Evolutionary conservation across 2,888 invertebrate genomes (phyloP), one percentile per base, ranked within the genome.

Genomic region (Globia sparganii): DNA sequence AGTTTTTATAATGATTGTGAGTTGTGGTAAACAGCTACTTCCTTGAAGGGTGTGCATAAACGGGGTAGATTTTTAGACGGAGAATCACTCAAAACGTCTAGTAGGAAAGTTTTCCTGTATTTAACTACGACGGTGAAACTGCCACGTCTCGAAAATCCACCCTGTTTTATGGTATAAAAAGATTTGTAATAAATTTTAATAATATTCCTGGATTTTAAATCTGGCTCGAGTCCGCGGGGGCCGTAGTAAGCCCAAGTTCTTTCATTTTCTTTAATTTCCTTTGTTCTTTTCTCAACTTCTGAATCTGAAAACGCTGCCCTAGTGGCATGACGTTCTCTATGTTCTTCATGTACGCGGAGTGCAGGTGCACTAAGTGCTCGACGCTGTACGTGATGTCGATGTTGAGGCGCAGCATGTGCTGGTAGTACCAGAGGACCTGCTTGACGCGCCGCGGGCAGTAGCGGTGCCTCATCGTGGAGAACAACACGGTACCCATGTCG

Each of bases 371-470:
- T 9, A 91, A 64, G 71, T 86, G 77, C 77, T 94, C 92, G 53
- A 91, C 85, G 4, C 90, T 88, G 86, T 93, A 93, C 0, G 91
- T 87, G 18, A 93, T 76, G 80, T 93, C 93, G 21, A 92, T 62
- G 86, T 91, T 83, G 78, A 87, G 85, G 34, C 86, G 83, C 43
- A 84, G 87, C 59, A 83, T 13, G 83, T 92, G 83, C 46, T 88
- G 69, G 86, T 92, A 93, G 84, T 89, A 89, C 4, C 82, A 15
- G 1, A 92, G 34, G 43, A 85, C 77, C 2, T 76, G 34, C 75
- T 76, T 75, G 5, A 88, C 76, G 11, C 46, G 46, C 18, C 21
- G 13, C n/a, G 28, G 49, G 0, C 5, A 2, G 0, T 2, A 0
- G 3, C 37, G 75, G 0, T 21, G 8, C n/a, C 0, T 0, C 71